Base-by-base conservation (phyloP, 2,797 vertebrate genomes). In the Catharus ustulatus region DNA sequence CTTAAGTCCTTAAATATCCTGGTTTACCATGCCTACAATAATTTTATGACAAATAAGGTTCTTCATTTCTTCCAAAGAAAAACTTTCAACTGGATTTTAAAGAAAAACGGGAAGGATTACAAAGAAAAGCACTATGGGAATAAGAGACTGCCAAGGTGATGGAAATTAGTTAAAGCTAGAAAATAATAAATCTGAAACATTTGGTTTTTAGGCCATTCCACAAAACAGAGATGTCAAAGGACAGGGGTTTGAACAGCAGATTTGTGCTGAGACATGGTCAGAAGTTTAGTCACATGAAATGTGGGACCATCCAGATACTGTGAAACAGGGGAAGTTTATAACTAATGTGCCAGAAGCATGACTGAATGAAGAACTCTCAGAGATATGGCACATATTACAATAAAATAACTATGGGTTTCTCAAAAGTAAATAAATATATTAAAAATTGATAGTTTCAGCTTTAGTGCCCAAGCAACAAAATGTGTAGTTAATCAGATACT, bases 391-490 rank as follows among this genome's bases (percentile, higher is more conserved):
- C 48, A 63, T 73, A 48, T 52, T 61, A 61, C 64, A 32, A 49
- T 78, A 51, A 92, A 92, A 83, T 69, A 75, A 72, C 67, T 19
- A 57, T 40, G 78, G 59, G 78, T 24, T 83, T 89, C 72, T 73
- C 32, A 77, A 62, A 94, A 92, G n/a, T 80, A 92, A 95, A 87
- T 84, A 92, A 89, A 95, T 72, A 85, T n/a, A 59, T 24, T 45
- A 58, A 72, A 64, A 94, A 92, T 80, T 85, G 68, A 54, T 84
- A 84, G 52, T 68, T 95, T 57, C 84, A 90, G 49, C 64, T 77
- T 92, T 71, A 87, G 72, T 89, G 79, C 45, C 15, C 45, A 4
- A 84, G 49, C 24, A 93, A 73, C 15, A 85, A 76, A 82, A 93
- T 46, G 15, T 66, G 61, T 52, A 71, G 67, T 61, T 84, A 81